Evolutionary conservation across 2,888 invertebrate species (phyloP).

Genomic region (Galeopsomyia nigrocyanea): DNA sequence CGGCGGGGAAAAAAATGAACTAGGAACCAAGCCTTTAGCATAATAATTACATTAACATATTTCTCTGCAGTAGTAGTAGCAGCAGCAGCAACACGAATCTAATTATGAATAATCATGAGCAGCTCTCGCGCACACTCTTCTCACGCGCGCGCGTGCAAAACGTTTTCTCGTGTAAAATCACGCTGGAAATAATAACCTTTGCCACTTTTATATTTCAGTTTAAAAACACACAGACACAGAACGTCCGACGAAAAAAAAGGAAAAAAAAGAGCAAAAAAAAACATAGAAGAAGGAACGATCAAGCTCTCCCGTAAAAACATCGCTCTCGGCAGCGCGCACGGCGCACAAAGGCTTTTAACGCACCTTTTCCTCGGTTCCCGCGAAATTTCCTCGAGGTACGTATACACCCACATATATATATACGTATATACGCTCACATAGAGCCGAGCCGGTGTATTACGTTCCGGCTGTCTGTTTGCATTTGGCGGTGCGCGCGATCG

Average conservation of each 20-base stretch:
- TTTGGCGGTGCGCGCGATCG: slow-evolving; percentile 17
- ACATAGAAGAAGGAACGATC: neutral
- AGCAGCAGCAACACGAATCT: no score
- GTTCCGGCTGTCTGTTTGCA: slow-evolving; percentile 30
- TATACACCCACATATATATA: neutral
- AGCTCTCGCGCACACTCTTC: no score
- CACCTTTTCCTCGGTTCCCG: neutral
- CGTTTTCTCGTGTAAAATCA: no score
- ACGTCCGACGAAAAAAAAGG: neutral
- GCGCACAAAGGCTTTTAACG: neutral
- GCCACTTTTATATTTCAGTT: neutral
- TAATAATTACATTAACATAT: no score
- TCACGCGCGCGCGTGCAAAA: no score
- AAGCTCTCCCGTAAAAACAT: neutral
- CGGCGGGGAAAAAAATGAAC: no score
- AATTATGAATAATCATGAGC: no score
- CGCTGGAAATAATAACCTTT: no score
- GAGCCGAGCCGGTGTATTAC: slow-evolving; percentile 6
- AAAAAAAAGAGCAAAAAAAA: neutral
- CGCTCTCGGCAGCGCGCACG: neutral
- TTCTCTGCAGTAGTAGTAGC: no score
- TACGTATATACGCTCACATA: no score
- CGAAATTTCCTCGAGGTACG: slow-evolving; percentile 30
- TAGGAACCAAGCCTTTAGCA: no score
- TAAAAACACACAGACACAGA: neutral